Percentiles rank a stretch among this genome's conserved stretches.
These are phyloP conservation scores for Matsumyia berberina DNA, from an alignment of 2,888 invertebrate species.

Conservation along the genomic window DNA sequence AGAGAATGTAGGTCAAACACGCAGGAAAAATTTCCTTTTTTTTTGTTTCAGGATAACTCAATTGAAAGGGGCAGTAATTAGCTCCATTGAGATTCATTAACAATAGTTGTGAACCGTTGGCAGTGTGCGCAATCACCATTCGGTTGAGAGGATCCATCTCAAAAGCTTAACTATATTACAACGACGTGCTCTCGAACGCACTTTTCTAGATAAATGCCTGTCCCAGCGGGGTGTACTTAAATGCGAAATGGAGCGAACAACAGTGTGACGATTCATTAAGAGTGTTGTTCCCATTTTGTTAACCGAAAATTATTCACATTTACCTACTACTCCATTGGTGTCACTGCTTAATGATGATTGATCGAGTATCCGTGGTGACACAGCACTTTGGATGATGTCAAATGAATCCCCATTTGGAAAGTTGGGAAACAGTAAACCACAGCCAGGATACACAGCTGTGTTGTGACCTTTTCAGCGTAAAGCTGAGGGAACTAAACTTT, in stretches of 20 bases:
- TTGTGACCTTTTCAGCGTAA: no score
- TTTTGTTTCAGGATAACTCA: neutral
- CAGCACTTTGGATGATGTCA: conserved; percentile 7
- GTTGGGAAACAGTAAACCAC: neutral
- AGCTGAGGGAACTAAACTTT: no score
- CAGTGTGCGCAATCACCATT: neutral
- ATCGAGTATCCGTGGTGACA: conserved; percentile 23
- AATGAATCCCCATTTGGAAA: neutral
- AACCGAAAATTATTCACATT: conserved; percentile 27
- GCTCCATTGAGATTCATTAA: neutral
- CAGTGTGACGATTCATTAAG: conserved; percentile 24
- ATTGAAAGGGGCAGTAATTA: neutral
- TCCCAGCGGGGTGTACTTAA: neutral
- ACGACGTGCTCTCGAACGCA: neutral
- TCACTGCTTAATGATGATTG: conserved; percentile 34
- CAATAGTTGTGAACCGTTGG: neutral
- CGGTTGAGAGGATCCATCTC: neutral
- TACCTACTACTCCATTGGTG: conserved; percentile 2
- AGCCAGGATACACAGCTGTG: neutral
- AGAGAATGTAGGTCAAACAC: neutral
- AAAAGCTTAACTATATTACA: conserved; percentile 12
- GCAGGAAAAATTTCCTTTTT: neutral
- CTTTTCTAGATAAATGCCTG: neutral
- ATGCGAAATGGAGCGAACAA: conserved; percentile 2
- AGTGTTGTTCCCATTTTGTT: conserved; percentile 26